A percentile compares a stretch with the other conserved stretches of the same genome.
These are phyloP conservation scores for Heterocephalus glaber DNA, from an alignment of 2,113 vertebrate species.

Conservation along the genomic window DNA sequence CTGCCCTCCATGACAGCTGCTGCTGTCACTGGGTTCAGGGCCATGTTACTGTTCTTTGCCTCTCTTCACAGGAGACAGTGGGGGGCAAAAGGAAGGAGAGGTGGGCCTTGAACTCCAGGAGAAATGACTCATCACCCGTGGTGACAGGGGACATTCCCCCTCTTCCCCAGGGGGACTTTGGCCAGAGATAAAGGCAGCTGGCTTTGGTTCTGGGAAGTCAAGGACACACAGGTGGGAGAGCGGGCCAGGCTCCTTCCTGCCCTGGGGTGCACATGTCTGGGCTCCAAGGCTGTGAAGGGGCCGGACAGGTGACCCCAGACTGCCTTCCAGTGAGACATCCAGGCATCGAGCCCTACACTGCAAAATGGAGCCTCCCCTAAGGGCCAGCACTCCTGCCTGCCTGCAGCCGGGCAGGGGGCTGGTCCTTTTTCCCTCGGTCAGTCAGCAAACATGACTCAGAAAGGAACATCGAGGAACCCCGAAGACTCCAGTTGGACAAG, in stretches of 20 bases:
- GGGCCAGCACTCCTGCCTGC: too few relatives aligned
- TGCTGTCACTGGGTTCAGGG: not conserved
- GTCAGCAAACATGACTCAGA: not conserved
- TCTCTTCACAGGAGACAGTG: not conserved
- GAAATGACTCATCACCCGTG: conserved; percentile 62
- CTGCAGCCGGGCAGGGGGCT: accelerated
- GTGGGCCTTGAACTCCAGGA: conserved; percentile 23
- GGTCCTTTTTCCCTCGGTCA: too few relatives aligned
- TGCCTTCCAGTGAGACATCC: not conserved
- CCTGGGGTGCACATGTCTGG: not conserved
- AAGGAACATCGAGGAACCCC: not conserved
- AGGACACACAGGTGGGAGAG: conserved; percentile 35
- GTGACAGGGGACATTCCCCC: conserved; percentile 70
- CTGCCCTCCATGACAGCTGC: not conserved
- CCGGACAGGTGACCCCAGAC: not conserved
- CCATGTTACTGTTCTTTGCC: accelerated
- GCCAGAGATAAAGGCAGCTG: conserved; percentile 70
- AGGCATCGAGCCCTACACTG: not conserved
- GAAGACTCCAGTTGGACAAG: too few relatives aligned
- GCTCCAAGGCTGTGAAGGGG: not conserved
- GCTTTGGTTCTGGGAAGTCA: conserved; percentile 63
- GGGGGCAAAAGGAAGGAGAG: not conserved
- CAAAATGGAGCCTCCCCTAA: not conserved
- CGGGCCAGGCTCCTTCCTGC: not conserved
- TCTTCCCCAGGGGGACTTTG: conserved; percentile 59